These are phyloP conservation scores for Torymus tubicola DNA, from an alignment of 2,888 invertebrate genomes.

Conservation along the genomic window DNA sequence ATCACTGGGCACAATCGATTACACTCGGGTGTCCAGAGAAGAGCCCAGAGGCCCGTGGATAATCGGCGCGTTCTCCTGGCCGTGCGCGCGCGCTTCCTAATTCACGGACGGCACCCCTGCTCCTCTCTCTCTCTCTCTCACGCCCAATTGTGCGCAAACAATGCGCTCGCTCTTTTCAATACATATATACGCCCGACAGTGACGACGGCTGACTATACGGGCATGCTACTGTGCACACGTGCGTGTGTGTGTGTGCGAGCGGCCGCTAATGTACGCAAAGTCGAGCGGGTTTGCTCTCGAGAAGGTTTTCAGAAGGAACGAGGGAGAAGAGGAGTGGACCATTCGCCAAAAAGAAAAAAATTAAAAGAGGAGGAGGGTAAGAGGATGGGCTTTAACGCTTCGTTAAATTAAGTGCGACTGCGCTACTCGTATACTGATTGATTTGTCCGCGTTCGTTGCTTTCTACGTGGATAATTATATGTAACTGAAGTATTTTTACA, in stretches of 20 bases:
- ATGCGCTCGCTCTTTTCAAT: conserved; percentile 45
- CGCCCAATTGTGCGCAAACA: conserved; percentile 61
- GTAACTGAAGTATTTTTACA: too few relatives aligned
- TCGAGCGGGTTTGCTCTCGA: neutral
- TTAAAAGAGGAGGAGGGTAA: neutral
- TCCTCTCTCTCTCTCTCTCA: conserved; percentile 35
- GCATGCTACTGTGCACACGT: too few relatives aligned
- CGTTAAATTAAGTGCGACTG: conserved; percentile 28
- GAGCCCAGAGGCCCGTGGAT: conserved; percentile 35
- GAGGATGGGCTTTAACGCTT: conserved; percentile 36
- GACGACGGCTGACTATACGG: too few relatives aligned
- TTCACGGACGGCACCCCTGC: conserved; percentile 11
- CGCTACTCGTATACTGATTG: conserved; percentile 12
- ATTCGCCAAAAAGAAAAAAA: too few relatives aligned
- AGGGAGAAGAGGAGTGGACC: conserved; percentile 19
- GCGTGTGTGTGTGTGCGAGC: too few relatives aligned
- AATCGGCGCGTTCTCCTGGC: conserved; percentile 8
- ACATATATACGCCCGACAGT: too few relatives aligned
- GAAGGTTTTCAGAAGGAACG: conserved; percentile 3
- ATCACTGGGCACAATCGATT: conserved; percentile 40
- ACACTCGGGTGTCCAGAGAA: conserved; percentile 14
- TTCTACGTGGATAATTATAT: too few relatives aligned
- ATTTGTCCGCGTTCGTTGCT: neutral
- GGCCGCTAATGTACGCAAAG: conserved; percentile 14
- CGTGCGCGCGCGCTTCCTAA: conserved; percentile 4